phyloP scores from a whole-genome alignment of 2,797 vertebrate species.

The Prionace glauca region DNA sequence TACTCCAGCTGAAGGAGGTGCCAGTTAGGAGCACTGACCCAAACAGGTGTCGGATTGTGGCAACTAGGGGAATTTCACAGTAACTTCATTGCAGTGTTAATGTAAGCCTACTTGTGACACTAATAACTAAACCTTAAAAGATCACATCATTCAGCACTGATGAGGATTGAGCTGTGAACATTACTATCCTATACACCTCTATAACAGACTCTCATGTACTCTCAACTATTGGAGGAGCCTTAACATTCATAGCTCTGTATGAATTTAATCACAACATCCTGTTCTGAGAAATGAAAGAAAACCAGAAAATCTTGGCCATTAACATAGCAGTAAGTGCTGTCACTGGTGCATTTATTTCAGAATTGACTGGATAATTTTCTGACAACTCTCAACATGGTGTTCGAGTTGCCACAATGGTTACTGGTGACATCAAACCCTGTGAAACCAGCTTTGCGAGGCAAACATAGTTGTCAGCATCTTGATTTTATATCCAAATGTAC shows the following conservation, averaged over 20 bases:
- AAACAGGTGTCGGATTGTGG: too few relatives aligned
- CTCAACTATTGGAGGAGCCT: background rate
- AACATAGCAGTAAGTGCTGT: background rate
- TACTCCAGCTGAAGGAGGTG: too few relatives aligned
- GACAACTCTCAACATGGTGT: background rate
- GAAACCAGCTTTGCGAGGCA: background rate
- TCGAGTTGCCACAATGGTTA: background rate
- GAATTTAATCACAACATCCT: background rate
- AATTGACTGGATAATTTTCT: background rate
- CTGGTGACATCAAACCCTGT: background rate
- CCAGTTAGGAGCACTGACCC: too few relatives aligned
- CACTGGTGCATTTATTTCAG: background rate
- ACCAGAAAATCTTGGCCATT: background rate
- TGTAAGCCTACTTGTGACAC: too few relatives aligned
- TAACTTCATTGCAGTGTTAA: too few relatives aligned
- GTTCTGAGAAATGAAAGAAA: background rate
- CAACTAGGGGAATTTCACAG: too few relatives aligned
- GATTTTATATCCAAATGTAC: background rate
- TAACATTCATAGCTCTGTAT: background rate
- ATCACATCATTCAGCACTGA: too few relatives aligned
- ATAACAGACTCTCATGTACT: background rate
- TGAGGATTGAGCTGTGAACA: background rate
- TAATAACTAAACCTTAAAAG: too few relatives aligned
- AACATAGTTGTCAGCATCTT: background rate
- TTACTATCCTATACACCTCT: background rate